Evolutionary conservation across 2,113 vertebrate genomes (phyloP).

Genomic region (Micromys minutus): DNA sequence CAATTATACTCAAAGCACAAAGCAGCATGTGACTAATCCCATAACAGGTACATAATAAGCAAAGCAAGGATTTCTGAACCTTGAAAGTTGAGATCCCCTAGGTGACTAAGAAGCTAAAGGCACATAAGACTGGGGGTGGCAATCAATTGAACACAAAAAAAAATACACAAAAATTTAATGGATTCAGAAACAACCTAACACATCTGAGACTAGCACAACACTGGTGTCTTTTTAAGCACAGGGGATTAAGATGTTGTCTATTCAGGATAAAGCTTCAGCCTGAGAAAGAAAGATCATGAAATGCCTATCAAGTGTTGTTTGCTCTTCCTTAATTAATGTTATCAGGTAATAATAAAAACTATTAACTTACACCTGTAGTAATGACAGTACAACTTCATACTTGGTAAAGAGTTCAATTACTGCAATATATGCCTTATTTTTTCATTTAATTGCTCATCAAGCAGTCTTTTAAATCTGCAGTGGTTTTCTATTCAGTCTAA

Average conservation of each 20-base stretch:
- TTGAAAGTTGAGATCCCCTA: neutral
- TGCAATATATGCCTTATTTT: neutral
- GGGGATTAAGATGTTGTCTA: neutral
- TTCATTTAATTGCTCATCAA: neutral
- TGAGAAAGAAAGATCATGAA: neutral
- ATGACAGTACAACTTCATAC: neutral
- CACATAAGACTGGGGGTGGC: neutral
- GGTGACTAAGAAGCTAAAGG: neutral
- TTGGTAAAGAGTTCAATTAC: neutral
- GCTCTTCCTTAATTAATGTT: neutral
- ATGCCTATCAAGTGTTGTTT: neutral
- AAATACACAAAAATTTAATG: neutral
- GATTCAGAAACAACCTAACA: neutral
- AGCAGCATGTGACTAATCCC: neutral
- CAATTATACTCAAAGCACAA: neutral
- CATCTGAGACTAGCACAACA: neutral
- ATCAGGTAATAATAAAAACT: neutral
- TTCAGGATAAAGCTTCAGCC: neutral
- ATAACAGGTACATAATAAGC: neutral
- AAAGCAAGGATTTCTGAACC: neutral
- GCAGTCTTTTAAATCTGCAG: too few relatives aligned
- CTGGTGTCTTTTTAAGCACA: neutral
- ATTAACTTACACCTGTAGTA: neutral
- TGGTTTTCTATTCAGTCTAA: neutral
- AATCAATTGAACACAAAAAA: neutral